These are phyloP conservation scores for Cephus sareptanus DNA, from an alignment of 2,888 invertebrate species.

Conservation along the genomic window DNA sequence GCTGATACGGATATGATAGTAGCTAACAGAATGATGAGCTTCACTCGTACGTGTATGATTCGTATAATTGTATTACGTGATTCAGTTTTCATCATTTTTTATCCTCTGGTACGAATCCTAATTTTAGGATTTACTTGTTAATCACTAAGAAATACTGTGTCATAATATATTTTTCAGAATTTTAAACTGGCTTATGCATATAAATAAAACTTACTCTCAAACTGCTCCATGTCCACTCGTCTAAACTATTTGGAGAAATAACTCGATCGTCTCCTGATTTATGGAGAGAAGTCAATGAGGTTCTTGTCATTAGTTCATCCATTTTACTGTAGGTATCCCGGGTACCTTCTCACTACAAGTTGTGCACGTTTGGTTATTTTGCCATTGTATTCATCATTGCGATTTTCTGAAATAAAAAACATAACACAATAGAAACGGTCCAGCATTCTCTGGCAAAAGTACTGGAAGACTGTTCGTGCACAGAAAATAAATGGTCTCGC, in stretches of 20 bases:
- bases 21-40: background rate
- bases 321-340: slow-evolving; percentile 28
- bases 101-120: background rate
- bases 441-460: background rate
- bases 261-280: slow-evolving; percentile 69
- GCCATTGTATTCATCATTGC: background rate
- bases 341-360: background rate
- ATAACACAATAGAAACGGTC: background rate
- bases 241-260: slow-evolving; percentile 69
- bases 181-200: background rate
- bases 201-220: slow-evolving; percentile 68
- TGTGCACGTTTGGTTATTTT: background rate
- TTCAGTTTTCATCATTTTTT: background rate
- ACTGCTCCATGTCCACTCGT: slow-evolving; percentile 76
- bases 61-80: background rate
- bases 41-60: background rate
- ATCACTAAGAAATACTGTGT: background rate
- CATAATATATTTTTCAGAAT: background rate
- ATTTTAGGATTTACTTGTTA: background rate
- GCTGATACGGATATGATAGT: background rate
- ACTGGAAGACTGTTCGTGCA: background rate
- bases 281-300: slow-evolving; percentile 70
- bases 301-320: slow-evolving; percentile 63
- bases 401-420: background rate
- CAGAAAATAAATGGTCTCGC: background rate